Conservation (phyloP, 2,888 invertebrate genomes). For the Oithona nana region DNA sequence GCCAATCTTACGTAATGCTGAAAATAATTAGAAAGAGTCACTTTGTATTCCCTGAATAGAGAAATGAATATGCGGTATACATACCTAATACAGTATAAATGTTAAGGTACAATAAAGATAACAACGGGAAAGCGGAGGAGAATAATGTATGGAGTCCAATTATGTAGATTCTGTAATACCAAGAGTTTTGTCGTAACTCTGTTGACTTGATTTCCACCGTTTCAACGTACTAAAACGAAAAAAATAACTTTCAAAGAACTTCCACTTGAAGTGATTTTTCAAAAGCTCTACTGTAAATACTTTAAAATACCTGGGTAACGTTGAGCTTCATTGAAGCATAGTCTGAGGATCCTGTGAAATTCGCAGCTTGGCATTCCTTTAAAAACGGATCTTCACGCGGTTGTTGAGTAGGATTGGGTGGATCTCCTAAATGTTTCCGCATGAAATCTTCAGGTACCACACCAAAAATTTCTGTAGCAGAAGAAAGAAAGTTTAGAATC, state of each 20-base stretch:
- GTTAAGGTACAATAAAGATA: constrained; percentile 1
- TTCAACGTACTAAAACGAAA: not conserved
- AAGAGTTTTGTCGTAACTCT: not conserved
- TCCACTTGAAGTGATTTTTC: too few species aligned
- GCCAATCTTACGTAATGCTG: not conserved
- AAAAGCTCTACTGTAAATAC: too few species aligned
- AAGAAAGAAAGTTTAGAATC: too few species aligned
- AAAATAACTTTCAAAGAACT: too few species aligned
- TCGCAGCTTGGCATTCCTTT: too few species aligned
- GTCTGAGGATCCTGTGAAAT: too few species aligned
- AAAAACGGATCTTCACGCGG: too few species aligned
- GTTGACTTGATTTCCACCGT: not conserved
- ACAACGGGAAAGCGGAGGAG: not conserved
- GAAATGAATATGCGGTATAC: not conserved
- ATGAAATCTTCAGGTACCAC: not conserved
- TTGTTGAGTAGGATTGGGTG: too few species aligned
- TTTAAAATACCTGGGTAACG: too few species aligned
- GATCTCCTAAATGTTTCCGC: not conserved
- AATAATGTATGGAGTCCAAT: not conserved
- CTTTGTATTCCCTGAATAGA: too few species aligned
- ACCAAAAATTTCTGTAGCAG: not conserved
- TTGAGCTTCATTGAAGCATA: too few species aligned
- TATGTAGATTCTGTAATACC: not conserved
- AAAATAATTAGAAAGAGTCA: too few species aligned
- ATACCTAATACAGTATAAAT: constrained; percentile 1